A percentile compares a stretch with the other conserved stretches of the same genome.
Conservation (phyloP, 1,140 invertebrate genomes). For the Drosophila persimilis region DNA sequence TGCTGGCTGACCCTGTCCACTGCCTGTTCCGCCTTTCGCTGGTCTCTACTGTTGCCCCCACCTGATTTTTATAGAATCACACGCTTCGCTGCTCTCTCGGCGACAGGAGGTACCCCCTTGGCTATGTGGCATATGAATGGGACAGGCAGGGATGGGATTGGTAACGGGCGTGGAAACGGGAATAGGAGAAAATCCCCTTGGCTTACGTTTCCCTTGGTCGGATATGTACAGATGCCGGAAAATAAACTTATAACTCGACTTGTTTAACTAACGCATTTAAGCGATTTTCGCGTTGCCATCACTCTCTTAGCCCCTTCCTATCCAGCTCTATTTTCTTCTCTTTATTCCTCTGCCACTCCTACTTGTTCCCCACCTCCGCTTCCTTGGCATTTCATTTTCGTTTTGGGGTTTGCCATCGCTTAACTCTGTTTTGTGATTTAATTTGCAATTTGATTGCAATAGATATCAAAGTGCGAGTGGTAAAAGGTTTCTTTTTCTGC, state of each 20-base stretch:
- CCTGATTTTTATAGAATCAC: constrained; percentile 76
- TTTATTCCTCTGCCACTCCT: neutral
- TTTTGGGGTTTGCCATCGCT: constrained; percentile 19
- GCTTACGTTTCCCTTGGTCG: constrained; percentile 53
- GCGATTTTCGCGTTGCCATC: constrained; percentile 46
- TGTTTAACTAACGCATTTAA: constrained; percentile 81
- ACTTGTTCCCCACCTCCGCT: constrained; percentile 24
- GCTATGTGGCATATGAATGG: neutral
- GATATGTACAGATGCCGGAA: constrained; percentile 78
- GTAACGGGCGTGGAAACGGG: too few species aligned
- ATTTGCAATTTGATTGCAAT: constrained; percentile 80
- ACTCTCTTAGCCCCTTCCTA: constrained; percentile 5
- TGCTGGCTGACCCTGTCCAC: constrained; percentile 1
- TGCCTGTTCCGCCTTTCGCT: constrained; percentile 25
- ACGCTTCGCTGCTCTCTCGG: constrained; percentile 60
- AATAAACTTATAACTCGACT: constrained; percentile 80
- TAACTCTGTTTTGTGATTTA: constrained; percentile 66
- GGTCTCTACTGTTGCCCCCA: constrained; percentile 1
- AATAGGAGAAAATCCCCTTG: constrained; percentile 6
- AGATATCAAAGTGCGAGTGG: constrained; percentile 63
- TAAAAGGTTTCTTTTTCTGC: constrained; percentile 27
- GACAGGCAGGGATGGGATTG: too few species aligned
- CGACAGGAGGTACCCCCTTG: constrained; percentile 38
- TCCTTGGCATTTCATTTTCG: constrained; percentile 16
- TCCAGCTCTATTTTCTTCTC: constrained; percentile 8